Percentiles rank a stretch among this genome's conserved stretches.
These are phyloP conservation scores for Lasioglossum albipes DNA, from an alignment of 1,140 invertebrate species.

Conservation along the genomic window DNA sequence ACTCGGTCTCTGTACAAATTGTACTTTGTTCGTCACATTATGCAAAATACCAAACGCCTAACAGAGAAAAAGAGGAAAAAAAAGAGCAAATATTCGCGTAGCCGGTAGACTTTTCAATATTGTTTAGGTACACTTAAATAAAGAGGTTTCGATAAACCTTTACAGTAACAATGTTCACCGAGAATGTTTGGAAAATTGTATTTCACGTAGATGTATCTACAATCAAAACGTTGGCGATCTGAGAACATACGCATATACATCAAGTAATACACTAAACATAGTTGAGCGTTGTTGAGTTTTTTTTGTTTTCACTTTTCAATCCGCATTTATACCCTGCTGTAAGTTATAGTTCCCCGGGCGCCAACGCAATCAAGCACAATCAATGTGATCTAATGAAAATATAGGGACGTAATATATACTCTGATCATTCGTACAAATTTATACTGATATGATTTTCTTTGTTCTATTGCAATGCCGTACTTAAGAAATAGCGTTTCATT, in stretches of 20 bases:
- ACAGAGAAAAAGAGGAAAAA: background rate
- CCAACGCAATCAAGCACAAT: slow-evolving; percentile 59
- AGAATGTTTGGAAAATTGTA: slow-evolving; percentile 42
- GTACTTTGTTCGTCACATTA: slow-evolving; percentile 43
- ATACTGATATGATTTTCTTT: slow-evolving; percentile 74
- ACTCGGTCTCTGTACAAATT: slow-evolving; percentile 44
- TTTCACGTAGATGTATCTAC: slow-evolving; percentile 44
- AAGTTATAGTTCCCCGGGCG: slow-evolving; percentile 44
- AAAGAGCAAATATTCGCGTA: slow-evolving; percentile 23
- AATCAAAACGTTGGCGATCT: slow-evolving; percentile 56
- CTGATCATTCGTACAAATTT: slow-evolving; percentile 69
- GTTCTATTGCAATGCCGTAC: slow-evolving; percentile 59
- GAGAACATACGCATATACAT: slow-evolving; percentile 53
- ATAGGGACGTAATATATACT: slow-evolving; percentile 65
- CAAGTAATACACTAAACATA: slow-evolving; percentile 62
- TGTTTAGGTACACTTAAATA: slow-evolving; percentile 61
- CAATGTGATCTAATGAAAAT: slow-evolving; percentile 64
- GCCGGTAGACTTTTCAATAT: slow-evolving; percentile 27
- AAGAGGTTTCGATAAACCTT: slow-evolving; percentile 53
- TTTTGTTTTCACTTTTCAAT: slow-evolving; percentile 43
- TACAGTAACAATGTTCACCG: slow-evolving; percentile 46
- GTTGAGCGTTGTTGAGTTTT: slow-evolving; percentile 63
- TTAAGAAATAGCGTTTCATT: slow-evolving; percentile 50
- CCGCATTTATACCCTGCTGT: slow-evolving; percentile 57
- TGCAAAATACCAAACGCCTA: slow-evolving; percentile 43